phyloP scores from a whole-genome alignment of 1,140 invertebrate genomes.

The Potamilus streckersoni region DNA sequence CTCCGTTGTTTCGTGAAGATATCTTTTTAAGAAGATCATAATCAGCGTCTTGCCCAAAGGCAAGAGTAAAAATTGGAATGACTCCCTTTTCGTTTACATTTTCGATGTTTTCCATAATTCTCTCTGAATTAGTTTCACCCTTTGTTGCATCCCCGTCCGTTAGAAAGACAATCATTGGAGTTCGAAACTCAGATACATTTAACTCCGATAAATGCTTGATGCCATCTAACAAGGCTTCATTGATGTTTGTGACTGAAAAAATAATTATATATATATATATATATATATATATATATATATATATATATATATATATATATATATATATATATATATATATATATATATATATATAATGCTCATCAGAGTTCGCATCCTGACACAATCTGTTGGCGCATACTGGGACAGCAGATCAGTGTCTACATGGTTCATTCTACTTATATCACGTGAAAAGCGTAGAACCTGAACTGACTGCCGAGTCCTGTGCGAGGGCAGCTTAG shows the following conservation, averaged over 20 bases:
- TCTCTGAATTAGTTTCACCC: slow-evolving; percentile 71
- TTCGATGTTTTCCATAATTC: slow-evolving; percentile 70
- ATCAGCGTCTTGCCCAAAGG: slow-evolving; percentile 80
- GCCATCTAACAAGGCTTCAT: slow-evolving; percentile 36
- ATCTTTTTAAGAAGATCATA: slow-evolving; percentile 76
- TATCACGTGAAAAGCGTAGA: no score
- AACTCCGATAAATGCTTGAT: slow-evolving; percentile 43
- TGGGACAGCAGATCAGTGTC: no score
- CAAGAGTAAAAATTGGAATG: slow-evolving; percentile 74
- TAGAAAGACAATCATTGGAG: slow-evolving; percentile 78
- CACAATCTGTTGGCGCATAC: no score
- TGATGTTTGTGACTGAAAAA: slow-evolving; percentile 51
- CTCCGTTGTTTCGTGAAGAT: slow-evolving; percentile 76
- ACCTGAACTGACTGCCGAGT: no score
- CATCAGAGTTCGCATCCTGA: no score
- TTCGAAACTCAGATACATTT: slow-evolving; percentile 16
- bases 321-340: no score
- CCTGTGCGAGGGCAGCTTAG: no score
- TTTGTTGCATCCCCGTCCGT: slow-evolving; percentile 81
- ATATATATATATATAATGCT: no score
- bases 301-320: no score
- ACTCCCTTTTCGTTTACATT: slow-evolving; percentile 32
- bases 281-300: no score
- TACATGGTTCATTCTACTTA: no score
- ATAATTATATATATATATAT: no score